These are phyloP conservation scores for Alexandromys fortis DNA, from an alignment of 2,113 vertebrate species.

Conservation along the genomic window DNA sequence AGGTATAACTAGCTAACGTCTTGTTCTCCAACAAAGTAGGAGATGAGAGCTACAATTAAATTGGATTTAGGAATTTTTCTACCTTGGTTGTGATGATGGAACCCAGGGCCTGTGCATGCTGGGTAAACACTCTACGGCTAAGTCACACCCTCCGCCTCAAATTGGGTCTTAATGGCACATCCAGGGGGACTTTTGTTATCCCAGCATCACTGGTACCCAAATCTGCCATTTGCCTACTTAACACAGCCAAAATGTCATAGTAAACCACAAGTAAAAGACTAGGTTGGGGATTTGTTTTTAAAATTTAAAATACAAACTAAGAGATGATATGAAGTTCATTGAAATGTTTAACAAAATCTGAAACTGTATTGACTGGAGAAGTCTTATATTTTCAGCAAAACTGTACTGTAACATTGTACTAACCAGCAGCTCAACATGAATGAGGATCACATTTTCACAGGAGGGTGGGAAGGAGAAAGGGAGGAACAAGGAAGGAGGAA, in stretches of 20 bases:
- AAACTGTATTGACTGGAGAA: not conserved
- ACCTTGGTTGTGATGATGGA: not conserved
- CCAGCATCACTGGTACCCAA: not conserved
- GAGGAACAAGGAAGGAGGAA: too few species aligned
- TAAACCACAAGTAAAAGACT: not conserved
- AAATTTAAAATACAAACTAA: not conserved
- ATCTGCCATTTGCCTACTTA: not conserved
- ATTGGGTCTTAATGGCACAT: not conserved
- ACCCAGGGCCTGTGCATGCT: not conserved
- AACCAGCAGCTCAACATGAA: not conserved
- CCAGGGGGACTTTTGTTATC: not conserved
- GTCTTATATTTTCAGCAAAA: not conserved
- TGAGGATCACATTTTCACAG: not conserved
- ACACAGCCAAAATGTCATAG: not conserved
- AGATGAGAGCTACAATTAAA: not conserved
- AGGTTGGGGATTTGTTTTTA: not conserved
- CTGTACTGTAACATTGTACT: not conserved
- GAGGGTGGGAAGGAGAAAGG: not conserved
- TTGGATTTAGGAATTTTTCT: not conserved
- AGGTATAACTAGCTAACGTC: not conserved
- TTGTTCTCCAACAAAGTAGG: not conserved
- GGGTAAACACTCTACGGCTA: not conserved
- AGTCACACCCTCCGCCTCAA: not conserved
- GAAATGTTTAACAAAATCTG: slow-evolving; percentile 20
- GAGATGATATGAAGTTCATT: not conserved